Evolutionary conservation across 30 jellyfish, hydroid and myxozoan genomes (phyloP).

Genomic region (Aurelia sp.): DNA sequence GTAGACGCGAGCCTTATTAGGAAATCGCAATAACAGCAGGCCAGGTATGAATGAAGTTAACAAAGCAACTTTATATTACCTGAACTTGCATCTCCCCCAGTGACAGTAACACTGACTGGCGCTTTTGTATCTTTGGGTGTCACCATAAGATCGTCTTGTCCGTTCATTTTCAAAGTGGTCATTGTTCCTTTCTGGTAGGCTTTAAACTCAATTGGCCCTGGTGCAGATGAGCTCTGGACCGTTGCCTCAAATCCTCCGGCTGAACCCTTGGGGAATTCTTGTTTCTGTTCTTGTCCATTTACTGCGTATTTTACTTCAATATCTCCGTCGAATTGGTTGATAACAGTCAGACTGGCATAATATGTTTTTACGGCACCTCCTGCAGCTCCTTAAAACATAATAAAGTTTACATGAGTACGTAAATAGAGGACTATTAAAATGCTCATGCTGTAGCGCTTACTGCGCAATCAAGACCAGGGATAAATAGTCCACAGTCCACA

Average conservation of each 20-base stretch:
- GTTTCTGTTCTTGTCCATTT: conserved; percentile 32
- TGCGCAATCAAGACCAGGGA: no score
- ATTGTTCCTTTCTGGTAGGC: conserved; percentile 62
- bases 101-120: conserved; percentile 13
- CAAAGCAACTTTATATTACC: neutral
- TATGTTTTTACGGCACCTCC: conserved; percentile 14
- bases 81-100: neutral
- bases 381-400: no score
- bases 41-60: no score
- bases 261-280: conserved; percentile 13
- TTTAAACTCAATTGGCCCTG: conserved; percentile 20
- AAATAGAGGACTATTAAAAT: no score
- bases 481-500: neutral
- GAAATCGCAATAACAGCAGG: no score
- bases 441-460: no score
- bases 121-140: conserved; percentile 34
- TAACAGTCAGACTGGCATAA: conserved; percentile 42
- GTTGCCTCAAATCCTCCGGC: conserved; percentile 8
- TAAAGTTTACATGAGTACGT: no score
- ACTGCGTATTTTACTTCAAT: conserved; percentile 21
- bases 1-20: no score
- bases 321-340: conserved; percentile 40
- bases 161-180: conserved; percentile 38
- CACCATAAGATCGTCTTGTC: conserved; percentile 9
- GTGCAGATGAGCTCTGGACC: conserved; percentile 16